Percentiles rank a stretch among this genome's conserved stretches.
Evolutionary conservation across 2,888 invertebrate species (phyloP).

Genomic region (Drosophila koepferae): DNA sequence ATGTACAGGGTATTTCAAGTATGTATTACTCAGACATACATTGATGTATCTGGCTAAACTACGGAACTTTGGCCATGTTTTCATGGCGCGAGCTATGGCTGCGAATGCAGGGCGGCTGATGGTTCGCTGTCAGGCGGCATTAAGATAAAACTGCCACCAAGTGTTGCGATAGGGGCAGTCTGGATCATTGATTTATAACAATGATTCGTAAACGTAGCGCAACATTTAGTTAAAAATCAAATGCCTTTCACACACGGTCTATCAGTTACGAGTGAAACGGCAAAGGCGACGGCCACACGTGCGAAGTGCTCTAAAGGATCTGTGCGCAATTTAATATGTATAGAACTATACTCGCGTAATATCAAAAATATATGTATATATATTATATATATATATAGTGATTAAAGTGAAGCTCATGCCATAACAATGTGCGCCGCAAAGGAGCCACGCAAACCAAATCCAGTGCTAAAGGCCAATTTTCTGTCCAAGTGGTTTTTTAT

Average conservation of each 20-base stretch:
- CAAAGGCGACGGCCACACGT: slow-evolving; percentile 45
- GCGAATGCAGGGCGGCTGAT: slow-evolving; percentile 66
- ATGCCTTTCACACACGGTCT: slow-evolving; percentile 39
- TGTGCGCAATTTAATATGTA: slow-evolving; percentile 3
- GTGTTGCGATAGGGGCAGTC: slow-evolving; percentile 51
- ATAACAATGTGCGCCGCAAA: slow-evolving; percentile 73
- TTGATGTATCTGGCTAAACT: slow-evolving; percentile 7
- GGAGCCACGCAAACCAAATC: slow-evolving; percentile 86
- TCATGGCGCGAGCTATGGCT: slow-evolving; percentile 25
- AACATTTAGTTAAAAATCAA: slow-evolving; percentile 67
- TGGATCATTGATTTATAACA: slow-evolving; percentile 72
- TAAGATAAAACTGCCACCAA: slow-evolving; percentile 75
- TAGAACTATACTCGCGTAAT: slow-evolving; percentile 29
- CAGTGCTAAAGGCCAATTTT: slow-evolving; percentile 88
- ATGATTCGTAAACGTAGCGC: slow-evolving; percentile 48
- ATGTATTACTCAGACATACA: slow-evolving; percentile 32
- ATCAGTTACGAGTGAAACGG: slow-evolving; percentile 57
- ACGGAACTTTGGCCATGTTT: slow-evolving; percentile 27
- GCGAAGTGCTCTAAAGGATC: slow-evolving; percentile 31
- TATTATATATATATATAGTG: slow-evolving; percentile 6
- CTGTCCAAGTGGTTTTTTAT: slow-evolving; percentile 89
- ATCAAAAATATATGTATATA: slow-evolving; percentile 11
- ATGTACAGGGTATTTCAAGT: not conserved
- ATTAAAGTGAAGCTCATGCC: slow-evolving; percentile 14
- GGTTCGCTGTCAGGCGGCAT: slow-evolving; percentile 80